A percentile compares a stretch with the other conserved stretches of the same genome.
phyloP scores from a whole-genome alignment of 2,113 vertebrate species.

The Jacana jacana region DNA sequence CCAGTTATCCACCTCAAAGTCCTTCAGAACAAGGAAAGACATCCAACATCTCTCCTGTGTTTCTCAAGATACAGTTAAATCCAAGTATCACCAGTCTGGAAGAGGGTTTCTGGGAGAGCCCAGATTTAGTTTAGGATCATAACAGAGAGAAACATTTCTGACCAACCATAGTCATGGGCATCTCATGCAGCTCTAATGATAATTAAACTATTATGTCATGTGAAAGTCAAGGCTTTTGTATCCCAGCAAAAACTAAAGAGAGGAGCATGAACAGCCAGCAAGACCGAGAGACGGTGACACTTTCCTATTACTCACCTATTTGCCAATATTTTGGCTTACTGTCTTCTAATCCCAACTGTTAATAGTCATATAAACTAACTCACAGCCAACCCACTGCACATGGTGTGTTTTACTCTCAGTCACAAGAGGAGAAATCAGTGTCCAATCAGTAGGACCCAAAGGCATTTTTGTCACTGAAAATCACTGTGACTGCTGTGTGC shows the following conservation, averaged over 20 bases:
- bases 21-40: neutral
- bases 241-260: neutral
- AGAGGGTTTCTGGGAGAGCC: neutral
- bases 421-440: neutral
- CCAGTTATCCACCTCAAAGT: neutral
- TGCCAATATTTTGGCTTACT: conserved; percentile 29
- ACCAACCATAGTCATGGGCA: neutral
- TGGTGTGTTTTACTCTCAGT: neutral
- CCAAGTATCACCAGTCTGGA: neutral
- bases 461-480: neutral
- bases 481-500: neutral
- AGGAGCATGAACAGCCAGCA: neutral
- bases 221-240: neutral
- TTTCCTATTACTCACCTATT: neutral
- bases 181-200: neutral
- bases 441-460: neutral
- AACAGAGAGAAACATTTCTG: neutral
- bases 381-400: neutral
- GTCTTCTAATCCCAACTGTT: conserved; percentile 15
- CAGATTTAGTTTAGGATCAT: neutral
- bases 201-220: neutral
- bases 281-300: neutral
- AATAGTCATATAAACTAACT: neutral
- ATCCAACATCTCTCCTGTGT: neutral
- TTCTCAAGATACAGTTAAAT: neutral